Conservation (phyloP, 2,113 vertebrate species). For the Bambusicola thoracicus region DNA sequence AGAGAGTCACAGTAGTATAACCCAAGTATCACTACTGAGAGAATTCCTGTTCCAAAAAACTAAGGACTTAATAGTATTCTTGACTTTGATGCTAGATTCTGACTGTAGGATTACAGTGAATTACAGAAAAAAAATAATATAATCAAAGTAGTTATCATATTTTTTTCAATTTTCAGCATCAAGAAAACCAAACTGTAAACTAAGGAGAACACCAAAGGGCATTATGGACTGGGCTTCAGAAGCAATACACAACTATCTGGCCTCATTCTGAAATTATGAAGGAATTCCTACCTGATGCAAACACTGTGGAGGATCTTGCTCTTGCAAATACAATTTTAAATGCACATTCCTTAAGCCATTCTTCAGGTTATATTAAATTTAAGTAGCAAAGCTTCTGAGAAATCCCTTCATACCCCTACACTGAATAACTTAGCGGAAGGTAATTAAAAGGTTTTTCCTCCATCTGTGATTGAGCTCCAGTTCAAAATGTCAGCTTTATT, state of each 20-base stretch:
- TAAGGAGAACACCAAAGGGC: neutral
- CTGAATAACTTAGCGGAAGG: neutral
- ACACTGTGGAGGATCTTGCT: neutral
- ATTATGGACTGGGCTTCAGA: neutral
- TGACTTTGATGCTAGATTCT: neutral
- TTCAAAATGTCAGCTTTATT: neutral
- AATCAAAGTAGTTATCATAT: neutral
- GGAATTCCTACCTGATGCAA: neutral
- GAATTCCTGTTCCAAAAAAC: neutral
- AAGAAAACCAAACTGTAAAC: neutral
- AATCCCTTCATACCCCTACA: neutral
- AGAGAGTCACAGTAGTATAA: neutral
- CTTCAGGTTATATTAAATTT: neutral
- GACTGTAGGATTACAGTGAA: neutral
- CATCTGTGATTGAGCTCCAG: neutral
- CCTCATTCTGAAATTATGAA: neutral
- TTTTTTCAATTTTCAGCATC: neutral
- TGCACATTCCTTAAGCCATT: neutral
- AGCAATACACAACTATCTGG: neutral
- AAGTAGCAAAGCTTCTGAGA: neutral
- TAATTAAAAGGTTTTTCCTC: neutral
- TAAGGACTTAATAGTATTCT: neutral
- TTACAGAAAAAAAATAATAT: neutral
- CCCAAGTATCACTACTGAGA: neutral
- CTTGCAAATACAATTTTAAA: neutral